Evolutionary conservation across 2,797 vertebrate species (phyloP).

Genomic region (Xenopus petersii): DNA sequence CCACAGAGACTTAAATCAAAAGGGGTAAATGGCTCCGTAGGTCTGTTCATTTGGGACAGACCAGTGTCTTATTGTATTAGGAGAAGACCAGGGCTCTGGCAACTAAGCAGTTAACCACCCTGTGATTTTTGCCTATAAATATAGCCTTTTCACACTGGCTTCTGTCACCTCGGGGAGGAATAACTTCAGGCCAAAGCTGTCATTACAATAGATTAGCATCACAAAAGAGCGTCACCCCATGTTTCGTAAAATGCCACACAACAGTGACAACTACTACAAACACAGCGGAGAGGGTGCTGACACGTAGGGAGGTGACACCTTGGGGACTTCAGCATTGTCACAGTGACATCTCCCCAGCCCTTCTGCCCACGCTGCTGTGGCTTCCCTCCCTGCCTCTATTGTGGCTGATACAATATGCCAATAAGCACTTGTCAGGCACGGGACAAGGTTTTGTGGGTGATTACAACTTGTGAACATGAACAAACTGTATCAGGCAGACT

Average conservation of each 20-base stretch:
- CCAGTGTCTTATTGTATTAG: too few relatives aligned
- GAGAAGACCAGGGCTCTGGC: not conserved
- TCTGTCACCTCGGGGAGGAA: constrained; percentile 34
- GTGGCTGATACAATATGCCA: constrained; percentile 45
- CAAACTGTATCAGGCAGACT: constrained; percentile 18
- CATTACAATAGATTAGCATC: constrained; percentile 46
- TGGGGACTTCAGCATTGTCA: constrained; percentile 41
- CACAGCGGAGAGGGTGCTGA: constrained; percentile 36
- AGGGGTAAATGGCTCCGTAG: too few relatives aligned
- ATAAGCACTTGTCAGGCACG: constrained; percentile 45
- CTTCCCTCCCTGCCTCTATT: constrained; percentile 37
- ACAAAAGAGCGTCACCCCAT: constrained; percentile 44
- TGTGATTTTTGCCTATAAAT: constrained; percentile 17
- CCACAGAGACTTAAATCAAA: too few relatives aligned
- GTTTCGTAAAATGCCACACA: constrained; percentile 45
- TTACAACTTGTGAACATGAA: constrained; percentile 35
- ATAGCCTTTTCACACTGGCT: constrained; percentile 28
- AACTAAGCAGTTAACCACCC: not conserved
- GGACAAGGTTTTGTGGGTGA: constrained; percentile 44
- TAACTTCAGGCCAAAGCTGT: constrained; percentile 42
- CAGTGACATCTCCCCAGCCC: constrained; percentile 46
- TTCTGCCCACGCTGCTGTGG: constrained; percentile 39
- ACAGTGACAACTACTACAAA: constrained; percentile 47
- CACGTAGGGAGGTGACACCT: constrained; percentile 35
- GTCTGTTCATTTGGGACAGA: too few relatives aligned